Evolutionary conservation across 1,140 invertebrate species (phyloP).

Genomic region (Atta cephalotes): DNA sequence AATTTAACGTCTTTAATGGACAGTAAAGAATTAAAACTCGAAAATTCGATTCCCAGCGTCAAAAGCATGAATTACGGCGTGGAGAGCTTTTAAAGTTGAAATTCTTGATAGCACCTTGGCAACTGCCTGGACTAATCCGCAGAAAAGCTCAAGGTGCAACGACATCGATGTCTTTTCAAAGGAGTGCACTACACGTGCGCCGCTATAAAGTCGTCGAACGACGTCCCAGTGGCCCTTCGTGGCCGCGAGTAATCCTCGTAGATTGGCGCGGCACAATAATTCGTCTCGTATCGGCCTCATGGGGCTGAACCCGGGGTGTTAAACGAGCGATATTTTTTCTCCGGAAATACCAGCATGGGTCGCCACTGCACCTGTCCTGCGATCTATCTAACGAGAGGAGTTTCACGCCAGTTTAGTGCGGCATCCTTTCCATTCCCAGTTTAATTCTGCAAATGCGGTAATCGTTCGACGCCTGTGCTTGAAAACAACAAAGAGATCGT

Average conservation of each 20-base stretch:
- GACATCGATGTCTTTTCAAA: slow-evolving; percentile 56
- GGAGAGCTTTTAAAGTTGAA: slow-evolving; percentile 37
- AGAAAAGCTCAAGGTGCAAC: slow-evolving; percentile 51
- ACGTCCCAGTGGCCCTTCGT: slow-evolving; percentile 65
- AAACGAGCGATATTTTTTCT: slow-evolving; percentile 71
- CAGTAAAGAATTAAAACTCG: slow-evolving; percentile 23
- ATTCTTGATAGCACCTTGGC: slow-evolving; percentile 38
- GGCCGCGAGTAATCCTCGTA: slow-evolving; percentile 69
- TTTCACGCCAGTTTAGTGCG: not conserved
- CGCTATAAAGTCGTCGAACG: slow-evolving; percentile 70
- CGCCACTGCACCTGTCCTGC: slow-evolving; percentile 59
- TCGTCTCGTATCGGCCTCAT: slow-evolving; percentile 70
- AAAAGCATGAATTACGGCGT: slow-evolving; percentile 16
- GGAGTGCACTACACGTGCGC: slow-evolving; percentile 50
- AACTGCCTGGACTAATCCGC: slow-evolving; percentile 62
- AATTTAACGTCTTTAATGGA: slow-evolving; percentile 17
- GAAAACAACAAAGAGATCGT: slow-evolving; percentile 18
- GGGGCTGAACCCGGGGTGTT: slow-evolving; percentile 57
- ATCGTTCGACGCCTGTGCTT: not conserved
- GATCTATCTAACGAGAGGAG: slow-evolving; percentile 59
- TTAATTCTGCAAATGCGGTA: slow-evolving; percentile 20
- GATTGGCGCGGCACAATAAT: slow-evolving; percentile 75
- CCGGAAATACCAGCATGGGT: slow-evolving; percentile 61
- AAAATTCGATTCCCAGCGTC: not conserved
- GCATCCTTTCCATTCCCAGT: slow-evolving; percentile 38